phyloP scores from a whole-genome alignment of 2,888 invertebrate species.

The Andricus quercusramuli region DNA sequence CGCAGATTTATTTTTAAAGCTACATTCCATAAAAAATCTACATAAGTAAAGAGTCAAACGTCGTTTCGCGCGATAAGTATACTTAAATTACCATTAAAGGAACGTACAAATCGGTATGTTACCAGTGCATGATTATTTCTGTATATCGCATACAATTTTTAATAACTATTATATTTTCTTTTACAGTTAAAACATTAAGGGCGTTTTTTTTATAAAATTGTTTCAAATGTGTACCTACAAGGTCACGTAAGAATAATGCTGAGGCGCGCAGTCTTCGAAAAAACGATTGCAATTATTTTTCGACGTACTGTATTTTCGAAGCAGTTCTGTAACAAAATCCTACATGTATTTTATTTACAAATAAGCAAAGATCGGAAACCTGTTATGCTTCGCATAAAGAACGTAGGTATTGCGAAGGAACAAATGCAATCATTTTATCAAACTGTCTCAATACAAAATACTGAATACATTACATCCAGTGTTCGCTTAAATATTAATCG shows the following conservation, averaged over 20 bases:
- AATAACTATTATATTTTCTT: neutral
- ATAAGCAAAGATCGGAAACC: neutral
- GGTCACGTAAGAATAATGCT: neutral
- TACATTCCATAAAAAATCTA: slow-evolving; percentile 73
- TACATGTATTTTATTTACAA: neutral
- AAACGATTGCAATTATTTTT: neutral
- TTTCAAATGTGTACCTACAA: too few relatives aligned
- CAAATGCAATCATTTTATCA: neutral
- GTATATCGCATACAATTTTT: neutral
- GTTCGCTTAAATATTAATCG: slow-evolving; percentile 43
- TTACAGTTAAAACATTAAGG: neutral
- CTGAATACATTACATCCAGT: neutral
- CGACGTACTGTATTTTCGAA: neutral
- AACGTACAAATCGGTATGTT: neutral
- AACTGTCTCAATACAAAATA: neutral
- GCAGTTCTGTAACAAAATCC: neutral
- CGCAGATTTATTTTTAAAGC: slow-evolving; percentile 71
- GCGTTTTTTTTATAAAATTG: neutral
- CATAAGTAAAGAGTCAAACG: slow-evolving; percentile 62
- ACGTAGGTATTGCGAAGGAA: neutral
- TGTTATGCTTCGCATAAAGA: neutral
- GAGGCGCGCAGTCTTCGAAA: neutral
- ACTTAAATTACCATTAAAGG: neutral
- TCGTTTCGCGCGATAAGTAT: slow-evolving; percentile 43
- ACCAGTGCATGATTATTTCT: neutral